Base-by-base conservation (phyloP, 2,113 vertebrate species). In the Amphiprion percula region DNA sequence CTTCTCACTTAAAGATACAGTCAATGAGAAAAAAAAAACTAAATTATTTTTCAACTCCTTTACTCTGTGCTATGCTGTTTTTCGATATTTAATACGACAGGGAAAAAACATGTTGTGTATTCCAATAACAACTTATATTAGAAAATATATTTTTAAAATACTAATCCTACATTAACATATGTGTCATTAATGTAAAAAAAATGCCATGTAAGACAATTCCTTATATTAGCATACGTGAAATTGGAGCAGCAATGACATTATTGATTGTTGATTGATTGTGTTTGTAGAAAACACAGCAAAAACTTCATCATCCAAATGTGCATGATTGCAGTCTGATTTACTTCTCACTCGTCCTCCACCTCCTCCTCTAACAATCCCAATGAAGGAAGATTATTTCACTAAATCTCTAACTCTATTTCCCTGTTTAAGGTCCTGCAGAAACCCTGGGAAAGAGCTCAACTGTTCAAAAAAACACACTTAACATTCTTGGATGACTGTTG, bases 281-380 rank as follows among this genome's bases (percentile, higher is more conserved):
- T 62, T 59, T 70, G 26, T 26, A 26, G 26, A 26, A 12, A 56
- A 28, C 41, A 59, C 19, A 30, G 28, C 12, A 21, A 24, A 50
- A 11, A 55, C 28, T 64, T 37, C n/a, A 52, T n/a, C 11, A 23
- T 33, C 46, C 17, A 61, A 59, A 26, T 1, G 9, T 24, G 56
- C 55, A 11, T 49, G 33, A 46, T 28, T 46, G 10, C 10, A 10
- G 19, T 47, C 39, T 61, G 5, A 83, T 77, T 69, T 62, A n/a
- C 5, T 77, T 2, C 39, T 62, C 19, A 4, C 21, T 30, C 2
- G 1, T 66, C 30, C 11, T 26, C 30, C 11, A 0, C 12, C n/a
- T 62, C 33, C 23, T 37, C 17, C 15, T 37, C 28, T 19, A 12
- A 47, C 2, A 10, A 19, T 44, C 19, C 1, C 0, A 1, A 26